Evolutionary conservation across 2,888 invertebrate species (phyloP).

Genomic region (Harmothoe impar): DNA sequence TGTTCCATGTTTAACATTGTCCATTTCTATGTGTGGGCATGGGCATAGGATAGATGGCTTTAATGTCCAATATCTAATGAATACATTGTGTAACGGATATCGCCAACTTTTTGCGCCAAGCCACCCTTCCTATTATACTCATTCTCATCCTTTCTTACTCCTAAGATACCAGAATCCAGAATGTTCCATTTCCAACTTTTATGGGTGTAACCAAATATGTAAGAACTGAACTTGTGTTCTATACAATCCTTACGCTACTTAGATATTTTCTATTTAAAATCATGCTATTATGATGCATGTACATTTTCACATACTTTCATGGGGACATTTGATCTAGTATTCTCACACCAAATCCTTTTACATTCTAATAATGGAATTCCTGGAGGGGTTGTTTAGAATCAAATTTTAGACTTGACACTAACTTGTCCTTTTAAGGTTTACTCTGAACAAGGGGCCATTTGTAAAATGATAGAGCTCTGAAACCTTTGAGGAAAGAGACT

Average conservation of each 20-base stretch:
- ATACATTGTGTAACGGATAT: too few species aligned
- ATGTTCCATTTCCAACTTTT: conserved; percentile 43
- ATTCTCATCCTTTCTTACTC: not conserved
- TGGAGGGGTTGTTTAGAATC: conserved; percentile 33
- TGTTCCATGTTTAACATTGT: not conserved
- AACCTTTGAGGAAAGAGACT: too few species aligned
- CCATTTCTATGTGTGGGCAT: conserved; percentile 36
- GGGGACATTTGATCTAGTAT: not conserved
- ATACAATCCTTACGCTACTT: not conserved
- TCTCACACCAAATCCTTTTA: not conserved
- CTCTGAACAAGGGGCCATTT: not conserved
- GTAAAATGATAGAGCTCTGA: too few species aligned
- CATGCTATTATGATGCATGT: too few species aligned
- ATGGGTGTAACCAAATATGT: not conserved
- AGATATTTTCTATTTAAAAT: too few species aligned
- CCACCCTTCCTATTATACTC: not conserved
- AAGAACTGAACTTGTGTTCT: not conserved
- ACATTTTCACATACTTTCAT: not conserved
- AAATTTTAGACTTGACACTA: not conserved
- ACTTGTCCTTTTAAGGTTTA: not conserved
- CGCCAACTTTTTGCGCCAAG: not conserved
- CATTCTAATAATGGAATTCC: not conserved
- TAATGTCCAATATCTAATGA: not conserved
- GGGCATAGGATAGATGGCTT: not conserved
- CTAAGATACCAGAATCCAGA: conserved; percentile 10